Evolutionary conservation across 2,888 invertebrate species (phyloP).

Genomic region (Heliconius ismenius): DNA sequence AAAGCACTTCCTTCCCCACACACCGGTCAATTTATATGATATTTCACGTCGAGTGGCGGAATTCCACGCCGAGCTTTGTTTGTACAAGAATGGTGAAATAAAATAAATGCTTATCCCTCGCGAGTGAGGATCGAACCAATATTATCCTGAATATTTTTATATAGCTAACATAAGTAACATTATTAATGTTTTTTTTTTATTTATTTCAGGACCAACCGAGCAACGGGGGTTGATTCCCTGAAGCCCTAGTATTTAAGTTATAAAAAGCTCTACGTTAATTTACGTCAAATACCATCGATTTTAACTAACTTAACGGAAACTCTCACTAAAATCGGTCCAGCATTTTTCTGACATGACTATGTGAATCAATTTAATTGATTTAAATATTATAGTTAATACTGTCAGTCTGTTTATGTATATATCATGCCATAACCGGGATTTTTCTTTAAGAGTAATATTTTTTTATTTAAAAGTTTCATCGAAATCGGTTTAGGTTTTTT

Average conservation of each 20-base stretch:
- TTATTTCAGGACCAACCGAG: conserved; percentile 69
- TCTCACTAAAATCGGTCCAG: not conserved
- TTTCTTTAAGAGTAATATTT: not conserved
- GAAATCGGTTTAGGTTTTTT: conserved; percentile 24
- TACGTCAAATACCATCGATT: conserved; percentile 13
- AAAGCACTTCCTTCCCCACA: too few relatives aligned
- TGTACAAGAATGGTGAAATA: not conserved
- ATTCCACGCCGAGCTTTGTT: not conserved
- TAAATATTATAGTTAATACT: not conserved
- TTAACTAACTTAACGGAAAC: not conserved
- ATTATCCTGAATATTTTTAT: not conserved
- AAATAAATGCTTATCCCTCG: not conserved
- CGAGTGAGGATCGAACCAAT: not conserved
- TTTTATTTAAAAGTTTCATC: conserved; percentile 26
- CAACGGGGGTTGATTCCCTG: conserved; percentile 69
- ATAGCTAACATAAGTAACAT: not conserved
- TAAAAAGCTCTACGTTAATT: conserved; percentile 25
- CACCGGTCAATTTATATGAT: not conserved
- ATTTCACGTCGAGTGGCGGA: not conserved
- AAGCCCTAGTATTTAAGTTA: conserved; percentile 31
- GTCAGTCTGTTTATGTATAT: not conserved
- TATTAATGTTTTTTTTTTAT: not conserved
- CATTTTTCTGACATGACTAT: not conserved
- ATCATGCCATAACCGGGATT: conserved; percentile 11
- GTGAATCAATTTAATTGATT: conserved; percentile 12